These are phyloP conservation scores for Arizona elegans DNA, from an alignment of 2,113 vertebrate genomes.

Conservation along the genomic window DNA sequence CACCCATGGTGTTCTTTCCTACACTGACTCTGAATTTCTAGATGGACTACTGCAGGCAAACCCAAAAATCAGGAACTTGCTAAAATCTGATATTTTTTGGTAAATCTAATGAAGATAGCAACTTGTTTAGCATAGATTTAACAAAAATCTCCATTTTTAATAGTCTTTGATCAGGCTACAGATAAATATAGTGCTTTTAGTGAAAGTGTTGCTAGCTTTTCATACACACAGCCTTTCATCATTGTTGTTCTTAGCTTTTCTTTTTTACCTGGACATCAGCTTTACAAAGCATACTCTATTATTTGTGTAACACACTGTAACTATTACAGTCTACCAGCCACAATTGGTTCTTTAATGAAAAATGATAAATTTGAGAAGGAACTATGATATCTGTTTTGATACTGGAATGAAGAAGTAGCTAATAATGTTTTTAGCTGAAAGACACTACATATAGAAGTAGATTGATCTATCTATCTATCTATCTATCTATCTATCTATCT, in stretches of 20 bases:
- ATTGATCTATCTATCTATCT: not conserved
- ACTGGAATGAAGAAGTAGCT: constrained; percentile 63
- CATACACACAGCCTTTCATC: constrained; percentile 20
- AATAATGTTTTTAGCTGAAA: constrained; percentile 63
- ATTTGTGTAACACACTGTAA: constrained; percentile 74
- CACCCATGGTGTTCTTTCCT: not conserved
- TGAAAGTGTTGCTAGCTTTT: constrained; percentile 33
- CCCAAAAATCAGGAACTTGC: not conserved
- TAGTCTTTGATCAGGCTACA: not conserved
- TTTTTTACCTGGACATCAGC: constrained; percentile 56
- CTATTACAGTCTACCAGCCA: constrained; percentile 71
- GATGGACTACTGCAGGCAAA: constrained; percentile 25
- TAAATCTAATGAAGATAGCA: constrained; percentile 6
- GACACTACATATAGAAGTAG: constrained; percentile 49
- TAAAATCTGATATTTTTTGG: not conserved
- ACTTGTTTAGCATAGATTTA: constrained; percentile 3
- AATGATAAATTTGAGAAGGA: constrained; percentile 74
- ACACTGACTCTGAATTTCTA: constrained; percentile 25
- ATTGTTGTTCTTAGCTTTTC: constrained; percentile 32
- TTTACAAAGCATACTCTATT: constrained; percentile 66
- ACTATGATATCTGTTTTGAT: constrained; percentile 71
- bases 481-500: no score
- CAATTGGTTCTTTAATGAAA: constrained; percentile 73
- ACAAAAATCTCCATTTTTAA: constrained; percentile 34
- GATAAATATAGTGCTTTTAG: constrained; percentile 22